Conservation (phyloP, 2,888 invertebrate species). For the Ecliptopera silaceata region DNA sequence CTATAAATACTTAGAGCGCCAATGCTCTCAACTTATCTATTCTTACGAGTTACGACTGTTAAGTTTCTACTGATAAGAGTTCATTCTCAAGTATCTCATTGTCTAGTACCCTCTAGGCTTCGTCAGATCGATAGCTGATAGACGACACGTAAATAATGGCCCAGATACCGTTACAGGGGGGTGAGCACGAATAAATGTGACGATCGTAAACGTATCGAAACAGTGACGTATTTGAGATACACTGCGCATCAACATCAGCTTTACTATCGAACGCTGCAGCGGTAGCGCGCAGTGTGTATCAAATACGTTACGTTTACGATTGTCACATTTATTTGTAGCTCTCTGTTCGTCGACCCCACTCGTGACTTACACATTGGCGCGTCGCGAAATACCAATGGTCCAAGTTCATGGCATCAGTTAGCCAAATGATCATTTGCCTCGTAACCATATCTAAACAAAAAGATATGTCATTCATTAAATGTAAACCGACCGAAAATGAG, state of each 20-base stretch:
- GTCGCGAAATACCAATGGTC: conserved; percentile 38
- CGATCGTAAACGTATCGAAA: too few relatives aligned
- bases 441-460: not conserved
- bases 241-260: too few relatives aligned
- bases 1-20: not conserved
- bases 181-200: too few relatives aligned
- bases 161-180: too few relatives aligned
- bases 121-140: not conserved
- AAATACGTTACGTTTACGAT: too few relatives aligned
- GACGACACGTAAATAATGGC: too few relatives aligned
- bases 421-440: conserved; percentile 7
- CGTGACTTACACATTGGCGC: conserved; percentile 57
- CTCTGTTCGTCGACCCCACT: conserved; percentile 56
- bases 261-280: too few relatives aligned
- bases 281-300: too few relatives aligned
- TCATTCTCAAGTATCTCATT: not conserved
- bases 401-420: conserved; percentile 48
- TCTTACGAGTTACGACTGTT: not conserved
- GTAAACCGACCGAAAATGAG: not conserved
- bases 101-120: not conserved
- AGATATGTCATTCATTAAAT: not conserved
- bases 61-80: not conserved
- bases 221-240: too few relatives aligned
- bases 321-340: not conserved
- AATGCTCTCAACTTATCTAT: not conserved